Percentiles rank a stretch among this genome's conserved stretches.
Conservation (phyloP, 2,113 vertebrate species). For the Chaetodon trifascialis region DNA sequence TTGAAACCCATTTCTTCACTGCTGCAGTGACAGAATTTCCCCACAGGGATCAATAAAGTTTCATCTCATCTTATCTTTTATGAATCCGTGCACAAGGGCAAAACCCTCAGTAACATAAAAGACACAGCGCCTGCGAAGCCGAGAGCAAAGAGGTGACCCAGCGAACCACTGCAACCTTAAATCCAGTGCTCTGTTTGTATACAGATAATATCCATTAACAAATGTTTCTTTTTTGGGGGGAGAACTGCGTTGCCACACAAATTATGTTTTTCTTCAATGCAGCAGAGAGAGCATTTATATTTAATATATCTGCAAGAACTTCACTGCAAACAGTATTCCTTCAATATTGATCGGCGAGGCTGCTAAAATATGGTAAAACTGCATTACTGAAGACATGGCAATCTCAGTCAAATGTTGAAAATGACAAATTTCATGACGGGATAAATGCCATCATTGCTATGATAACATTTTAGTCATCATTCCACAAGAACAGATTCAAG, state of each 20-base stretch:
- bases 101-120: conserved; percentile 28
- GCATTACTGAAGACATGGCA: background rate
- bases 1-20: conserved; percentile 33
- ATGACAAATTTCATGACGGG: too few species aligned
- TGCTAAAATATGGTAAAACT: background rate
- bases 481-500: background rate
- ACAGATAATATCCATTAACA: background rate
- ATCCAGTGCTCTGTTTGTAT: background rate
- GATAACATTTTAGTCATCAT: background rate
- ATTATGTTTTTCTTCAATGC: background rate
- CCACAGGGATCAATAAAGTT: conserved; percentile 56
- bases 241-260: background rate
- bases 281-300: background rate
- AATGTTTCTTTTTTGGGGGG: background rate
- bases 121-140: background rate
- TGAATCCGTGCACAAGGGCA: conserved; percentile 43
- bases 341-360: background rate
- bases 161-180: background rate
- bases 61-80: conserved; percentile 59
- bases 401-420: background rate
- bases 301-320: background rate
- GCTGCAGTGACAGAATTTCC: conserved; percentile 39
- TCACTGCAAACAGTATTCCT: background rate
- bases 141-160: conserved; percentile 19
- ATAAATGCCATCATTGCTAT: background rate